phyloP scores from a whole-genome alignment of 1,140 invertebrate genomes.

The Diprion similis region DNA sequence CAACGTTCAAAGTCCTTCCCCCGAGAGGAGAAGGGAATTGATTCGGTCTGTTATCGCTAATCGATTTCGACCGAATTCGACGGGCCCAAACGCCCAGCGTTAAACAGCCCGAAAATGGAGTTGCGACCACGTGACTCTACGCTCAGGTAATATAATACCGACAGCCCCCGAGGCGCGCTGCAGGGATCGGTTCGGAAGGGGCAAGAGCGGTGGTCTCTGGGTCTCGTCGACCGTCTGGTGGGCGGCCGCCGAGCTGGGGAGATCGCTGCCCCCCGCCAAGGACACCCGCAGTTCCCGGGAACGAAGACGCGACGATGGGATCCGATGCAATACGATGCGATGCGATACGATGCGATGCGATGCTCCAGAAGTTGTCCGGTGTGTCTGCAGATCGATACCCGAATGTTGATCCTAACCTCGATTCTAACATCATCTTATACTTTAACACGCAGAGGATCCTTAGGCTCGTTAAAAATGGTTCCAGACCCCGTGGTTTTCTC shows the following conservation, averaged over 20 bases:
- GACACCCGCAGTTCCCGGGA: conserved; percentile 43
- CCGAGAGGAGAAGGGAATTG: background rate
- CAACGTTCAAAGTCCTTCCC: background rate
- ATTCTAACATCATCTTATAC: background rate
- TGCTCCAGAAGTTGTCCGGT: background rate
- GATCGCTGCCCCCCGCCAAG: conserved; percentile 54
- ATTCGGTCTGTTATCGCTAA: background rate
- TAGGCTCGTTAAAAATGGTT: too few species aligned
- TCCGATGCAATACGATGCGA: background rate
- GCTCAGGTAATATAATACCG: background rate
- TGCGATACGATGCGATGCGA: background rate
- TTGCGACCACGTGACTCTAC: background rate
- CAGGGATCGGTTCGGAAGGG: background rate
- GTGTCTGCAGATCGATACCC: background rate
- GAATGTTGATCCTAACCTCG: background rate
- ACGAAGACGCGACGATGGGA: background rate
- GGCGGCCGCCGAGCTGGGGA: conserved; percentile 41
- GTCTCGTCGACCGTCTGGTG: conserved; percentile 33
- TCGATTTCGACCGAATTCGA: background rate
- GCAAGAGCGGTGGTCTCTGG: background rate
- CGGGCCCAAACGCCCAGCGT: background rate
- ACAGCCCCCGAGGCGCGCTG: background rate
- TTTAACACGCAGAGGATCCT: background rate
- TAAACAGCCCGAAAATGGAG: background rate
- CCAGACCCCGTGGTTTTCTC: too few species aligned